A percentile compares a stretch with the other conserved stretches of the same genome.
Evolutionary conservation across 2,797 vertebrate species (phyloP).

Genomic region (Mormyrops attenuatus): DNA sequence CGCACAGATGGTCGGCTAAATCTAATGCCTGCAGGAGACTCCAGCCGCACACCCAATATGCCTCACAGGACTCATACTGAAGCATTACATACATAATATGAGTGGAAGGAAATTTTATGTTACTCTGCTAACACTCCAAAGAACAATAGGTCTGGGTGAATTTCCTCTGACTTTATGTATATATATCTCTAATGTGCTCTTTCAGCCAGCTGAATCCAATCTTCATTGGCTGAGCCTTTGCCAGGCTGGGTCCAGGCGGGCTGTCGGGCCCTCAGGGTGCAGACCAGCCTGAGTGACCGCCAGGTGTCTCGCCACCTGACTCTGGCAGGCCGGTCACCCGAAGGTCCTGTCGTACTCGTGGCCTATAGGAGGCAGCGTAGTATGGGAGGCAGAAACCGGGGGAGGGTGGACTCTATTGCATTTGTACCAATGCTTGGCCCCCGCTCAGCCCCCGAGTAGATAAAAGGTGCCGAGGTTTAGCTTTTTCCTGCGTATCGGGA

Average conservation of each 20-base stretch:
- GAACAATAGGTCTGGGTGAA: background rate
- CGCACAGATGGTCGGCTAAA: slow-evolving; percentile 31
- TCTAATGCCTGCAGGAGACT: slow-evolving; percentile 42
- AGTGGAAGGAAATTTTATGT: background rate
- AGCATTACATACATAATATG: background rate
- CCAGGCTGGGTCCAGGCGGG: background rate
- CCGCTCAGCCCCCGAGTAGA: background rate
- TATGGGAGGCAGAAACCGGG: background rate
- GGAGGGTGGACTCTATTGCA: background rate
- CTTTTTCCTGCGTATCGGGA: background rate
- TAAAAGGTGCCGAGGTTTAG: background rate
- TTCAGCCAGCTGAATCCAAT: background rate
- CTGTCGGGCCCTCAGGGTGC: background rate
- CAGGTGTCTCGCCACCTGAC: background rate
- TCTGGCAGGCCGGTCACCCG: background rate
- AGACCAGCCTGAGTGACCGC: background rate
- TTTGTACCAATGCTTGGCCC: background rate
- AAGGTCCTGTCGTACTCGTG: background rate
- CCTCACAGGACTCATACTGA: slow-evolving; percentile 44
- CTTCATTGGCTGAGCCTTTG: background rate
- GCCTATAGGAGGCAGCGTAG: background rate
- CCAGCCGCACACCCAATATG: slow-evolving; percentile 61
- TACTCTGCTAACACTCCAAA: background rate
- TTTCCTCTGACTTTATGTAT: slow-evolving; percentile 4
- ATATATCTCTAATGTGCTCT: background rate